Base-by-base conservation (phyloP, 2,888 invertebrate species). In the Pocota personata region DNA sequence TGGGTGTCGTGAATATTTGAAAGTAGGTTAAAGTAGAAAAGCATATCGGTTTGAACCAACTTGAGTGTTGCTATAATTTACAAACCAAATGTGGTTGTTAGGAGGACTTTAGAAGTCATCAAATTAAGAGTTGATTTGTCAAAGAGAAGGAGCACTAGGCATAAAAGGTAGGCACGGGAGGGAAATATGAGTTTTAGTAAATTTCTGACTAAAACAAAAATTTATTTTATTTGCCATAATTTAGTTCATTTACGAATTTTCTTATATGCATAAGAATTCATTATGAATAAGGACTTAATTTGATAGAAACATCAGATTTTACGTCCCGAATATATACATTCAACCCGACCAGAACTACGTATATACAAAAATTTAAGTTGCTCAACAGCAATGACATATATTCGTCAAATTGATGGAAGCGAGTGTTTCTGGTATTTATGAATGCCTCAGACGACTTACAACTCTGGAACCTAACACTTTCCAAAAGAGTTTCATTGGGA, bases 81-180 rank as follows among this genome's bases (percentile, higher is more conserved):
- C 52, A 79, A 66, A 71, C 57, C 27, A 43, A 84, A 75, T 19
- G 62, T 64, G 37, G 46, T 66, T 40, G 67, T 64, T 71, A 35
- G 62, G 55, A 84, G 75, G 69, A 50, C 67, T 69, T 66, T 79
- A 66, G 27, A 79, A 72, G 69, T 75, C 75, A 75, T 80, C 62
- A 79, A 84, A 79, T 71, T 79, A 84, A 50, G 79, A 84, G 69
- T 84, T 79, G 83, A 83, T 83, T 78, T 78, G 72, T 62, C 73
- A 83, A 78, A 50, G 32, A 24, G 40, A 58, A 48, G 37, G 16
- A 27, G 6, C 48, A 30, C 19, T 43, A 14, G 27, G 14, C 48
- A 48, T 43, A 16, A 12, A 4, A 21, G 21, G 6, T 6, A 6
- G 52, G 0, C 4, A 24, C 24, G 1, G 0, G n/a, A 32, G 7